These are phyloP conservation scores for Oreamnos americanus DNA, from an alignment of 2,113 vertebrate species.

Conservation along the genomic window DNA sequence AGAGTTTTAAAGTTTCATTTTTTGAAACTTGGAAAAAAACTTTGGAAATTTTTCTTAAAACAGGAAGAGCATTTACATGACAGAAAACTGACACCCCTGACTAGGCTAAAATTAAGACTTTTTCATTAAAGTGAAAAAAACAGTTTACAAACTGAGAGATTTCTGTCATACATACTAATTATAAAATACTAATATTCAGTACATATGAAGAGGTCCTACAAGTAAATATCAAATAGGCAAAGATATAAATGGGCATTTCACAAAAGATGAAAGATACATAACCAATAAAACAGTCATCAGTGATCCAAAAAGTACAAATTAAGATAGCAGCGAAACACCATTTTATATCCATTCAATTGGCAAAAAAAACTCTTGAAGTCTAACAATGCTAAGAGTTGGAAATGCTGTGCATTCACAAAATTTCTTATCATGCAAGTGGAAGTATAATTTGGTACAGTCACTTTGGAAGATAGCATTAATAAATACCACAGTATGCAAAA, in stretches of 20 bases:
- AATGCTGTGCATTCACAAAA: not conserved
- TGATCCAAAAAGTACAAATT: not conserved
- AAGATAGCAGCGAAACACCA: not conserved
- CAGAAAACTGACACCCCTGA: not conserved
- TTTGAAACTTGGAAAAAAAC: not conserved
- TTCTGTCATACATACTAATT: not conserved
- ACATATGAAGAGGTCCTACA: not conserved
- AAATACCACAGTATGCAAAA: not conserved
- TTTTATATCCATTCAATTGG: not conserved
- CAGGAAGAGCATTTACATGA: not conserved
- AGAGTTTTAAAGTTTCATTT: not conserved
- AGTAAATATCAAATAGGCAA: not conserved
- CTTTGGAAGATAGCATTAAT: not conserved
- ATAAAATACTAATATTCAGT: not conserved
- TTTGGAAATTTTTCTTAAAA: not conserved
- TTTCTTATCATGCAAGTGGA: not conserved
- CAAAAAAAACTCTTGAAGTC: not conserved
- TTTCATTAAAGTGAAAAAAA: not conserved
- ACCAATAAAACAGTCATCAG: not conserved
- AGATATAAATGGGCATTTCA: not conserved
- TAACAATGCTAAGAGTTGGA: not conserved
- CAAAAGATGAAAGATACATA: not conserved
- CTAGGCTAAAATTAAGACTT: not conserved
- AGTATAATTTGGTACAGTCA: not conserved
- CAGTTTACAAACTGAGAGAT: not conserved